phyloP scores from a whole-genome alignment of 2,888 invertebrate species.

The Brachynemurus nebulosus region DNA sequence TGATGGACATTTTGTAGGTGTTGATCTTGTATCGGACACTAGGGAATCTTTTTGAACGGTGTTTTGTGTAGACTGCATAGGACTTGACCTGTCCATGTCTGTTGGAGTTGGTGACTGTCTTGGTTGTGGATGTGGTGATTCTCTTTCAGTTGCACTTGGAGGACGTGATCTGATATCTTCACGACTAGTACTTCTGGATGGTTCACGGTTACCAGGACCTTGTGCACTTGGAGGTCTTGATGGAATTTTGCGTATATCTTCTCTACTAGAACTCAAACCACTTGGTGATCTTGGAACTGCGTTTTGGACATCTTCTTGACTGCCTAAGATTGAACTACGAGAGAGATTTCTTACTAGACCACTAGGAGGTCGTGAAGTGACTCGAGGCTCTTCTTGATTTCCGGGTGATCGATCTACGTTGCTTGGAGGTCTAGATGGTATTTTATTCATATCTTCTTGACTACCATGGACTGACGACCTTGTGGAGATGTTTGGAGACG shows the following conservation, averaged over 20 bases:
- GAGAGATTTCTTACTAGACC: neutral
- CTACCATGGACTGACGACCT: neutral
- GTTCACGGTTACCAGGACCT: neutral
- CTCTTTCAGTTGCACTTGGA: neutral
- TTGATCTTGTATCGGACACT: neutral
- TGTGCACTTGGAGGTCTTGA: neutral
- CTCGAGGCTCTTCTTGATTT: neutral
- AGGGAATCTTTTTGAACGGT: neutral
- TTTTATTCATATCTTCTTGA: conserved; percentile 2
- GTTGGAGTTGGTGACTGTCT: neutral
- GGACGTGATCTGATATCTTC: neutral
- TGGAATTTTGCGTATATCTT: conserved; percentile 2
- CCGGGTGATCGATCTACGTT: neutral
- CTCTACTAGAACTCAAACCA: neutral
- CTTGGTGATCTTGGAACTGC: neutral
- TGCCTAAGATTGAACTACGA: neutral
- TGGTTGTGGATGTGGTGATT: too few species aligned
- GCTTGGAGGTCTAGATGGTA: conserved; percentile 2
- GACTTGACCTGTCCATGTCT: neutral
- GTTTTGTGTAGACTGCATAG: neutral
- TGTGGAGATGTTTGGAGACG: neutral
- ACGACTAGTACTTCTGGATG: neutral
- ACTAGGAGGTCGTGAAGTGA: neutral
- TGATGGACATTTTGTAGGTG: conserved; percentile 6
- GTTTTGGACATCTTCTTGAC: conserved; percentile 3